Evolutionary conservation across 2,797 vertebrate genomes (phyloP).

Genomic region (Clamator glandarius): DNA sequence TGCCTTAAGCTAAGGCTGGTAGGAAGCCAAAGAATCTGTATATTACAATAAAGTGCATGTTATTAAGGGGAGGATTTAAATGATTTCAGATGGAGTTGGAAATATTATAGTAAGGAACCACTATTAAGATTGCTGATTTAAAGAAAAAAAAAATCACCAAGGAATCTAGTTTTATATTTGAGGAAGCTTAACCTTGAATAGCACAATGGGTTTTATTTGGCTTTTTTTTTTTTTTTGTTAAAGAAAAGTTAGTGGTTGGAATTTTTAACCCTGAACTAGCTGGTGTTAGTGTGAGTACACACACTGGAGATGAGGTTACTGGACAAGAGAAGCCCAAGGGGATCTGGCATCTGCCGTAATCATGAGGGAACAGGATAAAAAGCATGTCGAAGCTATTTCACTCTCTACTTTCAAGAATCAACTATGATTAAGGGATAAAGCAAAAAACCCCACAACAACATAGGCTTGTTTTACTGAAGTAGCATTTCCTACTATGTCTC

Average conservation of each 20-base stretch:
- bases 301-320: background rate
- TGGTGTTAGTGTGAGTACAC: background rate
- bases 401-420: background rate
- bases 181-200: constrained; percentile 74
- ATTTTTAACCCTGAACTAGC: constrained; percentile 72
- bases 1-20: constrained; percentile 68
- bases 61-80: constrained; percentile 74
- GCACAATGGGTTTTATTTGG: constrained; percentile 67
- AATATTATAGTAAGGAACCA: constrained; percentile 66
- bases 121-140: constrained; percentile 59
- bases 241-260: constrained; percentile 69
- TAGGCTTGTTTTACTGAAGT: background rate
- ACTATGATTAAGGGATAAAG: background rate
- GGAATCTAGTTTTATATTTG: constrained; percentile 74
- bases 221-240: constrained; percentile 48
- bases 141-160: constrained; percentile 45
- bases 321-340: background rate
- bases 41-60: constrained; percentile 70
- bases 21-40: constrained; percentile 72
- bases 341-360: background rate
- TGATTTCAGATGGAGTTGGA: constrained; percentile 71
- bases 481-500: background rate
- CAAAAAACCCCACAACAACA: background rate
- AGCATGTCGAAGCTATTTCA: background rate
- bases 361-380: background rate